Base-by-base conservation (phyloP, 2,888 invertebrate genomes). In the Cephus pygmeus region DNA sequence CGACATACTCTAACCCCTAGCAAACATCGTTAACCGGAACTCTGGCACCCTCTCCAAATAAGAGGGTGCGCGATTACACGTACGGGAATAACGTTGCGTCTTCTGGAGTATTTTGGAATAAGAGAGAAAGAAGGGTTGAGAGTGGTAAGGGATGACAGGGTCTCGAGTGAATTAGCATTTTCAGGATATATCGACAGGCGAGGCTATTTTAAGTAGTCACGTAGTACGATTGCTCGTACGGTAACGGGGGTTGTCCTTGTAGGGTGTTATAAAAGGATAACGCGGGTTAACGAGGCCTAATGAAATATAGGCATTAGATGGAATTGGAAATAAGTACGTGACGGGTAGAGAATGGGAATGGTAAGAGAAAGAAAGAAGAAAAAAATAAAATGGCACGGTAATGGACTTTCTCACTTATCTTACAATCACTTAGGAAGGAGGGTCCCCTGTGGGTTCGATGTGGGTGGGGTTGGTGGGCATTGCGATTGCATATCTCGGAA, bases 21-120 rank as follows among this genome's bases (percentile, higher is more conserved):
- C 81, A 85, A 86, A 86, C 83, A 83, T 83, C 83, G 82, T 86
- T 85, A 85, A 85, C 85, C 85, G 85, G 84, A 82, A 82, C 69
- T 31, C 74, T 76, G 75, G 56, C 78, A 75, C 71, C 78, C 78
- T 78, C 79, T 79, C 76, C 79, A 77, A 83, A 81, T 81, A 83
- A 78, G 77, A 76, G 74, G 76, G 12, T 33, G 15, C 73, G 56
- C 56, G 82, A 82, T 81, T 78, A 81, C 34, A 15, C 69, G 68
- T 73, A 76, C 34, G 56, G 23, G 9, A 56, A 56, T 23, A 56
- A 23, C 56, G 56, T 56, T 9, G 56, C 56, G 40, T 23, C 56
- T 56, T 23, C 23, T 56, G 2, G 56, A 56, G 23, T 56, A 15
- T 23, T 56, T 56, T 56, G 56, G 9, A 15, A 15, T 9, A 56